Conservation (phyloP, 2,113 vertebrate genomes). For the Ahaetulla prasina region DNA sequence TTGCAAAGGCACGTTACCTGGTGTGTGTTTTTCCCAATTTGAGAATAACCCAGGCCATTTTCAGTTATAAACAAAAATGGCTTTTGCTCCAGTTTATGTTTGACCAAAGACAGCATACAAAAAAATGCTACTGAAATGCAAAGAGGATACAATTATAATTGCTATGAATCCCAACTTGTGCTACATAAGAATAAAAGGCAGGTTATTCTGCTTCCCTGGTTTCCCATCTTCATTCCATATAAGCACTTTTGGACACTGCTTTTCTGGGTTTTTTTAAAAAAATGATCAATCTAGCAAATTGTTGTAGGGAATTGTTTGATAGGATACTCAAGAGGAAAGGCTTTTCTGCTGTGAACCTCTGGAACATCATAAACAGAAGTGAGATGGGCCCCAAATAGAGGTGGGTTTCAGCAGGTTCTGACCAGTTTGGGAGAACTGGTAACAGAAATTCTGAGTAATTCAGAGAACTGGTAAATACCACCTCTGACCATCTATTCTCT, state of each 20-base stretch:
- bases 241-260: not conserved
- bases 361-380: not conserved
- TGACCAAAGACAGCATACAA: not conserved
- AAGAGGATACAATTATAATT: not conserved
- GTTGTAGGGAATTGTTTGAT: not conserved
- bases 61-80: not conserved
- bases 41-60: not conserved
- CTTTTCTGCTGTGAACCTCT: not conserved
- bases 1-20: not conserved
- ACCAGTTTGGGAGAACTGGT: no score
- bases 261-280: not conserved
- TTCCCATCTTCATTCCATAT: not conserved
- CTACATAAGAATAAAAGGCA: not conserved
- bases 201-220: not conserved
- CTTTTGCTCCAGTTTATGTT: not conserved
- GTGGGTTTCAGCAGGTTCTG: no score
- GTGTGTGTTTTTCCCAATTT: not conserved
- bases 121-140: not conserved
- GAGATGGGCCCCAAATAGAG: not conserved
- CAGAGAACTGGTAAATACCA: no score
- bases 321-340: not conserved
- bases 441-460: no score
- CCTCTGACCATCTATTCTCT: no score
- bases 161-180: not conserved
- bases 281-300: not conserved